phyloP scores from a whole-genome alignment of 37 sponge, comb jelly and placozoan species.

The Axinella damicornis region DNA sequence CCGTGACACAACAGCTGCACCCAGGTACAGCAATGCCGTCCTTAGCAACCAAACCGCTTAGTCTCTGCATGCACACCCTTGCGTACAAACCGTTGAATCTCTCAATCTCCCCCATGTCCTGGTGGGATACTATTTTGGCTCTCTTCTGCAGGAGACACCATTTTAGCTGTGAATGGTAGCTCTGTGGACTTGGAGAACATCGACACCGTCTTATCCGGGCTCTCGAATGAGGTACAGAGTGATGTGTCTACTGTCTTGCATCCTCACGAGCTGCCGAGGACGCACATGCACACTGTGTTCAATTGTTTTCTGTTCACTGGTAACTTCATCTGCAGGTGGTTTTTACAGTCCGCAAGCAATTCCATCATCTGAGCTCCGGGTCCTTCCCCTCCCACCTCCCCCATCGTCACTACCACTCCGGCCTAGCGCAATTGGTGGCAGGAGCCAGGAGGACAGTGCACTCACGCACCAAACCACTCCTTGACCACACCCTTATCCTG shows the following conservation, averaged over 20 bases:
- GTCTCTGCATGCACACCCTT: neutral
- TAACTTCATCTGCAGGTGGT: neutral
- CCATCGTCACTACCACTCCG: neutral
- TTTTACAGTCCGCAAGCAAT: neutral
- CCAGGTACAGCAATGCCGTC: too few species aligned
- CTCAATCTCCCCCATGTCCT: too few species aligned
- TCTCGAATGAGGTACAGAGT: constrained; percentile 30
- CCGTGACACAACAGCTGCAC: constrained; percentile 29
- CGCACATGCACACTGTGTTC: too few species aligned
- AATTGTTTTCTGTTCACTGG: neutral
- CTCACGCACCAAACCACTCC: neutral
- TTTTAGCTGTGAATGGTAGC: constrained; percentile 34
- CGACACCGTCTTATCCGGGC: constrained; percentile 21
- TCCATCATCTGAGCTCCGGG: neutral
- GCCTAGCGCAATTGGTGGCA: constrained; percentile 18
- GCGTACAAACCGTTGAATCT: too few species aligned
- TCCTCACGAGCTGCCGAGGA: too few species aligned
- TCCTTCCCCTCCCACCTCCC: neutral
- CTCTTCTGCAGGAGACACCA: constrained; percentile 59
- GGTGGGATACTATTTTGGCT: too few species aligned
- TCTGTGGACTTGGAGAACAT: constrained; percentile 31
- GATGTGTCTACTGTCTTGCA: too few species aligned
- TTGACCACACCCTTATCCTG: constrained; percentile 35
- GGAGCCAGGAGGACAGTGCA: neutral
- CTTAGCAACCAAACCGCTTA: too few species aligned